Evolutionary conservation across 2,797 vertebrate genomes (phyloP).

Genomic region (Falco berigora): DNA sequence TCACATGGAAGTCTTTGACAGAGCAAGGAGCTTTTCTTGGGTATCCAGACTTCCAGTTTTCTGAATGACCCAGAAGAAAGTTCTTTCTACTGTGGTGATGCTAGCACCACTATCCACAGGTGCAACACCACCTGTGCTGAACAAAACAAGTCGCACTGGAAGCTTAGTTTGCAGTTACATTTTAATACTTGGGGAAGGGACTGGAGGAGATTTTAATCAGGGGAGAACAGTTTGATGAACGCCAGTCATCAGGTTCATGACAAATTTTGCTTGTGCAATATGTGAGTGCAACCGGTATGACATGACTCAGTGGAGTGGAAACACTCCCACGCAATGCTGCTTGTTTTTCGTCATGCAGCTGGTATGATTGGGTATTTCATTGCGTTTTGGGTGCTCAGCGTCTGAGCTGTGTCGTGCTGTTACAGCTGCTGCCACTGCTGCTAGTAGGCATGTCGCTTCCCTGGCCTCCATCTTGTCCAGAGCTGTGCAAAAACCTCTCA

Average conservation of each 20-base stretch:
- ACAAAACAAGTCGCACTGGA: accelerated
- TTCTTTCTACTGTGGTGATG: not conserved
- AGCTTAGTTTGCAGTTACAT: not conserved
- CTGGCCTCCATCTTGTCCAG: not conserved
- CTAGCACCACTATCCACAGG: not conserved
- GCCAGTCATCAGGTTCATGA: not conserved
- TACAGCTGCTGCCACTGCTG: not conserved
- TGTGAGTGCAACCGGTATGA: accelerated
- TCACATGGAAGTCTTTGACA: not conserved
- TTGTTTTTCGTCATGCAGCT: not conserved
- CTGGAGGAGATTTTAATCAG: not conserved
- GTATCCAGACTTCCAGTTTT: not conserved
- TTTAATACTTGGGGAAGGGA: not conserved
- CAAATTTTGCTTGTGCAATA: not conserved
- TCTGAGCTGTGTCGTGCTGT: not conserved
- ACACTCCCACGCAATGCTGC: not conserved
- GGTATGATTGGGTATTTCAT: not conserved
- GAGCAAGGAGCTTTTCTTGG: not conserved
- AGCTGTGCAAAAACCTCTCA: not conserved
- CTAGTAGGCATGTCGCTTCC: not conserved
- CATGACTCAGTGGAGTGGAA: not conserved
- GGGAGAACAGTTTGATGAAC: not conserved
- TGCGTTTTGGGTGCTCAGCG: not conserved
- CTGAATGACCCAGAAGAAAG: too few species aligned
- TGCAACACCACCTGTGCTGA: accelerated